These are phyloP conservation scores for Lutraria rhynchaena DNA, from an alignment of 1,140 invertebrate species.

Conservation along the genomic window DNA sequence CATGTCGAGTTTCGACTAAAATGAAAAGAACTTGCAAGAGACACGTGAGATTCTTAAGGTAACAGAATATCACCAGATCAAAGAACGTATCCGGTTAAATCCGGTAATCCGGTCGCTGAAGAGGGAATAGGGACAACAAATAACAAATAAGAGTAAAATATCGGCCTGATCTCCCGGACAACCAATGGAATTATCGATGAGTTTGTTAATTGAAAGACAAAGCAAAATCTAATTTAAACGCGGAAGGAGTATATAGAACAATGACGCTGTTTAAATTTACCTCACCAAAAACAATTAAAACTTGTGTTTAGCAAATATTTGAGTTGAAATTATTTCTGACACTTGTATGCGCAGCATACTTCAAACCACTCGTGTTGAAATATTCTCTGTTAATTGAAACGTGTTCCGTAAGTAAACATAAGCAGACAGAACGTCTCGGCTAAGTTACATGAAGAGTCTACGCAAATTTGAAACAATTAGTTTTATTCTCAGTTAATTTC, in stretches of 20 bases:
- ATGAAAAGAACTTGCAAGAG: too few species aligned
- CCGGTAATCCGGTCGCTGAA: too few species aligned
- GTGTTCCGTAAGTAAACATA: conserved; percentile 51
- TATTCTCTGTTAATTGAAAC: conserved; percentile 47
- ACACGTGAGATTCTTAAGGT: too few species aligned
- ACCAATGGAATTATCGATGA: too few species aligned
- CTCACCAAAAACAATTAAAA: conserved; percentile 10
- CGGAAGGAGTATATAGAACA: background rate
- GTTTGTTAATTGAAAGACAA: too few species aligned
- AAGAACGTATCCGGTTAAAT: too few species aligned
- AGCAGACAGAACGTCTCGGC: conserved; percentile 29
- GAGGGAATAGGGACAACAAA: too few species aligned
- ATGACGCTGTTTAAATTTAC: conserved; percentile 2
- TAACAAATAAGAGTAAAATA: too few species aligned
- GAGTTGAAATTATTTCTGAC: conserved; percentile 9
- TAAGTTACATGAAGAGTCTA: conserved; percentile 9
- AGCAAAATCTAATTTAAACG: background rate
- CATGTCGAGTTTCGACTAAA: too few species aligned
- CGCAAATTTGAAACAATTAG: conserved; percentile 55
- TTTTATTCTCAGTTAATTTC: conserved; percentile 54
- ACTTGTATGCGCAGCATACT: conserved; percentile 2
- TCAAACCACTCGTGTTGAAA: conserved; percentile 16
- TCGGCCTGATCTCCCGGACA: too few species aligned
- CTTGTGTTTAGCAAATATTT: conserved; percentile 41
- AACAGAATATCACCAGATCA: too few species aligned